These are phyloP conservation scores for Siniperca undulata DNA, from an alignment of 2,797 vertebrate species.

Conservation along the genomic window DNA sequence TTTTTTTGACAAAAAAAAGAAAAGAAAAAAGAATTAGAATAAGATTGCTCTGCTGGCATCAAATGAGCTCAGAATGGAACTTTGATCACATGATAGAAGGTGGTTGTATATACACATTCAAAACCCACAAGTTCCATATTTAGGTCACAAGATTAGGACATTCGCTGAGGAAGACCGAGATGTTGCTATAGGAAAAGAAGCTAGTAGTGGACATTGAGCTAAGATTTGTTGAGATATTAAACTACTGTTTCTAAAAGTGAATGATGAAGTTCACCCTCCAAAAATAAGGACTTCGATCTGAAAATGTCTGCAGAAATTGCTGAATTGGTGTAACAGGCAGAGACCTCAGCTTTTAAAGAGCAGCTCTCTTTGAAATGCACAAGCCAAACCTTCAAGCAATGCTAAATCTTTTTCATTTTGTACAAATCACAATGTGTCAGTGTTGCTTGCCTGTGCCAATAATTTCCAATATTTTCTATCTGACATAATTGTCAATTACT, in stretches of 20 bases:
- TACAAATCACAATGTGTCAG: neutral
- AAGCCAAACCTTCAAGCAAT: neutral
- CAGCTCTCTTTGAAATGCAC: neutral
- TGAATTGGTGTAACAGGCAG: neutral
- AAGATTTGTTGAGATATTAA: neutral
- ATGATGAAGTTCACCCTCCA: neutral
- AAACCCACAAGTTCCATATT: neutral
- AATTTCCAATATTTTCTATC: neutral
- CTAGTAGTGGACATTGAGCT: neutral
- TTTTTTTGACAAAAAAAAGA: neutral
- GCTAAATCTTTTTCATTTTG: neutral
- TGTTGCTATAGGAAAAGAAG: neutral
- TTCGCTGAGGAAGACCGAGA: neutral
- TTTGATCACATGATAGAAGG: neutral
- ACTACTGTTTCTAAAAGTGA: neutral
- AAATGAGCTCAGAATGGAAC: neutral
- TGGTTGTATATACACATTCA: neutral
- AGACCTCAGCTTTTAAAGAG: neutral
- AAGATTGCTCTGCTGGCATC: no score
- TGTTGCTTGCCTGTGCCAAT: conserved; percentile 2
- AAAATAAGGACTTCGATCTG: no score
- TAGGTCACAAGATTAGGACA: neutral
- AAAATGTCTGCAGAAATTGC: neutral
- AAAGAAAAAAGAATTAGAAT: no score
- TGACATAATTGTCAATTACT: neutral